Percentiles rank a stretch among this genome's conserved stretches.
Evolutionary conservation across 2,888 invertebrate genomes (phyloP).

Genomic region (Lepetodrilus schrolli): DNA sequence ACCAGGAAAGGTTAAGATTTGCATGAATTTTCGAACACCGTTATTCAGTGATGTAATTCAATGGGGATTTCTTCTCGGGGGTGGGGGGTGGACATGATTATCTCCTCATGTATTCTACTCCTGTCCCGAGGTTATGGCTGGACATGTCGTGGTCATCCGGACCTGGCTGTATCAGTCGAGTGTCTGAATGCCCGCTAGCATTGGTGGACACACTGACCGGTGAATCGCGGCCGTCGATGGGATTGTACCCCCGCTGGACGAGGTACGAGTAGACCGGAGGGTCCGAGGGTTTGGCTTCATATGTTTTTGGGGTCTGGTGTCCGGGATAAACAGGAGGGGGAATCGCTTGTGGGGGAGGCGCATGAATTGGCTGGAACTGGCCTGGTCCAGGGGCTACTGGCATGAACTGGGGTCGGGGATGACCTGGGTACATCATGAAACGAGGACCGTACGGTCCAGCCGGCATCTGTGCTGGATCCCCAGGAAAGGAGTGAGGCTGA

Average conservation of each 20-base stretch:
- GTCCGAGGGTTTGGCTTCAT: conserved; percentile 48
- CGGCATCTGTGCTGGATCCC: conserved; percentile 29
- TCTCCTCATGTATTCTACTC: conserved; percentile 32
- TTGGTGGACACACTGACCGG: conserved; percentile 46
- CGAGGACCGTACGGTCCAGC: conserved; percentile 34
- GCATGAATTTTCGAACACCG: no score
- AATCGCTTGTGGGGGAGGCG: background rate
- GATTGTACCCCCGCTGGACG: conserved; percentile 64
- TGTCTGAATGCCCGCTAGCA: conserved; percentile 47
- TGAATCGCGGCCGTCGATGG: conserved; percentile 49
- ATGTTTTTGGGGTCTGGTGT: conserved; percentile 28
- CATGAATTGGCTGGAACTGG: conserved; percentile 33
- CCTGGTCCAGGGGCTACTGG: conserved; percentile 46
- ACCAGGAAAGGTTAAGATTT: no score
- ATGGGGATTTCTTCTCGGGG: no score
- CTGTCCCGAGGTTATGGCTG: background rate
- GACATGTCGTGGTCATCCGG: conserved; percentile 1
- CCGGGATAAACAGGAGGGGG: conserved; percentile 31
- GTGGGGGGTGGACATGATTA: no score
- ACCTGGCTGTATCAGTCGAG: conserved; percentile 25
- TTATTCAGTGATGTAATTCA: no score
- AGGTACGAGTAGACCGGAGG: conserved; percentile 65
- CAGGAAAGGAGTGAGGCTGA: background rate
- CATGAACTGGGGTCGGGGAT: conserved; percentile 53
- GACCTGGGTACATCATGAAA: conserved; percentile 40